A percentile compares a stretch with the other conserved stretches of the same genome.
Conservation (phyloP, 2,113 vertebrate genomes). For the Brienomyrus brachyistius region DNA sequence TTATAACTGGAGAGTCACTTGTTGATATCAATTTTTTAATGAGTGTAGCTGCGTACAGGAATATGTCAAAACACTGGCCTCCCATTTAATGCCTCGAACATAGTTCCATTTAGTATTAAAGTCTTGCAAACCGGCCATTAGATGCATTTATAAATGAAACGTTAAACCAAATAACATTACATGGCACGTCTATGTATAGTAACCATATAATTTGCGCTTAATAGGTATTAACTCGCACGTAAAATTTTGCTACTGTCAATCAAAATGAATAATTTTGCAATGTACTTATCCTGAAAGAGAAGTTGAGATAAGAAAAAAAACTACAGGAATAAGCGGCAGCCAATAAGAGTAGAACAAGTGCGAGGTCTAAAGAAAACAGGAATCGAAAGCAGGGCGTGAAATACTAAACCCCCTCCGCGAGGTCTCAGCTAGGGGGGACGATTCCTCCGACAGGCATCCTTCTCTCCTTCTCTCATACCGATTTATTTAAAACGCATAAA, state of each 20-base stretch:
- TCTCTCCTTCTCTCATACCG: neutral
- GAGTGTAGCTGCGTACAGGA: neutral
- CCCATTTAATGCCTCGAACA: neutral
- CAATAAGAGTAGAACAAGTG: constrained; percentile 25
- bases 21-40: neutral
- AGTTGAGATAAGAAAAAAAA: neutral
- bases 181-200: neutral
- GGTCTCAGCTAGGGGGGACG: neutral
- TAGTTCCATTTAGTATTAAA: neutral
- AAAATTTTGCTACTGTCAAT: neutral
- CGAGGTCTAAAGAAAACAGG: constrained; percentile 13
- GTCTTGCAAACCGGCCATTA: neutral
- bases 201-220: neutral
- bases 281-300: neutral
- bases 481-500: constrained; percentile 15
- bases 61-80: neutral
- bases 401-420: neutral
- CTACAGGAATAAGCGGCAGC: neutral
- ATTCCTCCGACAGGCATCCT: neutral
- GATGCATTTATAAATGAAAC: neutral
- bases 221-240: neutral
- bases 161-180: neutral
- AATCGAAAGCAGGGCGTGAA: constrained; percentile 8
- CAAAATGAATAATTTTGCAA: neutral
- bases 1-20: neutral